Evolutionary conservation across 2,888 invertebrate species (phyloP).

Genomic region (Phoenoteleia sp.): DNA sequence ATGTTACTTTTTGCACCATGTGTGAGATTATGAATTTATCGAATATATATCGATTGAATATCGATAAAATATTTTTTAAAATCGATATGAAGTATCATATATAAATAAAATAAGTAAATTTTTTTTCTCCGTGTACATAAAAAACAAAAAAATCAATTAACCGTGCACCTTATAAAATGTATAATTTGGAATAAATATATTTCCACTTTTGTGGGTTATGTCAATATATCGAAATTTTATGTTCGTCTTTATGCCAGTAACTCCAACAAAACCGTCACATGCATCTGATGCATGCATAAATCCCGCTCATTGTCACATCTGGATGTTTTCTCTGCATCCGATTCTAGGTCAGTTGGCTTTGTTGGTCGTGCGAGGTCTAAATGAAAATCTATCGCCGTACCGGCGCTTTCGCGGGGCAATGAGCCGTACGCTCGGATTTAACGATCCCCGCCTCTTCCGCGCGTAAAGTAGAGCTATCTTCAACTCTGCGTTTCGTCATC

Average conservation of each 20-base stretch:
- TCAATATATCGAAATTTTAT: not conserved
- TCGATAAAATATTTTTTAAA: too few species aligned
- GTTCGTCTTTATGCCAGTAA: too few species aligned
- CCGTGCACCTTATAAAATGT: too few species aligned
- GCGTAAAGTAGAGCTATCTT: constrained; percentile 29
- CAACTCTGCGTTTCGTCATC: constrained; percentile 18
- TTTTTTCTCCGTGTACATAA: too few species aligned
- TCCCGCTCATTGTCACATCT: not conserved
- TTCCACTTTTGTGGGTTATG: too few species aligned
- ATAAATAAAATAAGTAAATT: too few species aligned
- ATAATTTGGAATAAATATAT: too few species aligned
- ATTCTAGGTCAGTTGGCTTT: constrained; percentile 28
- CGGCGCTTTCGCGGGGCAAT: constrained; percentile 33
- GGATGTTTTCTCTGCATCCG: constrained; percentile 6
- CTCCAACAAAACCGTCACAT: not conserved
- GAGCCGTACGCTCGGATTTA: constrained; percentile 26
- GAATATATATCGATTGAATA: too few species aligned
- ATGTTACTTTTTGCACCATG: too few species aligned
- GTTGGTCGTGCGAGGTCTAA: constrained; percentile 12
- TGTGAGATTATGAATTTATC: too few species aligned
- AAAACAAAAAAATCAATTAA: too few species aligned
- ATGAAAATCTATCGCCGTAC: constrained; percentile 41
- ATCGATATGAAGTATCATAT: too few species aligned
- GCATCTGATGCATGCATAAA: not conserved
- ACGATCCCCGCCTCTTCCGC: constrained; percentile 38